phyloP scores from a whole-genome alignment of 2,888 invertebrate genomes.

The Pristionchus mayeri region DNA sequence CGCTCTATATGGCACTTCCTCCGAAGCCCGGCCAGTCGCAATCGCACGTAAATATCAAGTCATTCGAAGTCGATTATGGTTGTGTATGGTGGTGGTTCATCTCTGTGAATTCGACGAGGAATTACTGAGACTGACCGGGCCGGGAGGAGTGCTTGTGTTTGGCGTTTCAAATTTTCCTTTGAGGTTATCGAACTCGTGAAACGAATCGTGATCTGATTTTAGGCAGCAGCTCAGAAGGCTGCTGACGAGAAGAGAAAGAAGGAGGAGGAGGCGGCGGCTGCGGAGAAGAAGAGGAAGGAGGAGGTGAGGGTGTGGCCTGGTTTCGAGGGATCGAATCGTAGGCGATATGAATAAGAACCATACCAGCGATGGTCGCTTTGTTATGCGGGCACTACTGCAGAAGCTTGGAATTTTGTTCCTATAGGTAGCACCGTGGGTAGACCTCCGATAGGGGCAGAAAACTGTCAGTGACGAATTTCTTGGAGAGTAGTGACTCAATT shows the following conservation, averaged over 20 bases:
- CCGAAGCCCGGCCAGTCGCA: too few relatives aligned
- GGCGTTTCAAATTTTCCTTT: neutral
- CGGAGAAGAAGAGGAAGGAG: slow-evolving; percentile 40
- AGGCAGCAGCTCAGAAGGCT: neutral
- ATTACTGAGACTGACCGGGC: neutral
- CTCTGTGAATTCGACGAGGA: neutral
- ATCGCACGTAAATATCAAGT: neutral
- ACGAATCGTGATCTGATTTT: neutral
- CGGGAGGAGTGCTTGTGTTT: neutral
- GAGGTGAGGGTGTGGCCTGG: too few relatives aligned
- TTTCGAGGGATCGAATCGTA: too few relatives aligned
- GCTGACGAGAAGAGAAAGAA: slow-evolving; percentile 43
- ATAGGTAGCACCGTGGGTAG: too few relatives aligned
- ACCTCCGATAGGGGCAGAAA: too few relatives aligned
- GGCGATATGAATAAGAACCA: too few relatives aligned
- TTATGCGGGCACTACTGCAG: too few relatives aligned
- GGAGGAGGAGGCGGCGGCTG: slow-evolving; percentile 13
- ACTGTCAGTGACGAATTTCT: too few relatives aligned
- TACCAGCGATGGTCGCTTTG: too few relatives aligned
- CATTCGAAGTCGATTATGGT: neutral
- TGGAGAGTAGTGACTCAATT: too few relatives aligned
- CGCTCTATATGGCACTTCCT: too few relatives aligned
- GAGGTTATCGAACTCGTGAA: neutral
- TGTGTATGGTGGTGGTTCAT: neutral
- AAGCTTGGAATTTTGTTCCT: too few relatives aligned